These are phyloP conservation scores for Nycteola revayana DNA, from an alignment of 2,888 invertebrate species.

Conservation along the genomic window DNA sequence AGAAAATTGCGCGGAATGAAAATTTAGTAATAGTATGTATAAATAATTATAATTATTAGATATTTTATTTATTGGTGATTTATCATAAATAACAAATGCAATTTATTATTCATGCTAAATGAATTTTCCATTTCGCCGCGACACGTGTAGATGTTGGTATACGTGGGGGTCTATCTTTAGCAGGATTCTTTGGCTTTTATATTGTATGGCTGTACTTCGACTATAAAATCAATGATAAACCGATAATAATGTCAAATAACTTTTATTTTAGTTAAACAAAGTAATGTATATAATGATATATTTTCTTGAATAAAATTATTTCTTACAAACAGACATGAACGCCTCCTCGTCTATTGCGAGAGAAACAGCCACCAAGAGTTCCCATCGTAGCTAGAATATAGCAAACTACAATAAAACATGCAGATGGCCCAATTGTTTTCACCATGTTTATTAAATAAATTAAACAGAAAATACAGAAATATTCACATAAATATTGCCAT, in stretches of 20 bases:
- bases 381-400: conserved; percentile 63
- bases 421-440: conserved; percentile 54
- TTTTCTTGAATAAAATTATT: conserved; percentile 71
- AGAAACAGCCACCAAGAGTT: conserved; percentile 67
- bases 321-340: conserved; percentile 65
- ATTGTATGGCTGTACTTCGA: too few relatives aligned
- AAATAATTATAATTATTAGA: too few relatives aligned
- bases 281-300: conserved; percentile 70
- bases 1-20: too few relatives aligned
- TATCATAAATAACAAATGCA: too few relatives aligned
- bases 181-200: too few relatives aligned
- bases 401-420: conserved; percentile 51
- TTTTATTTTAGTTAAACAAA: conserved; percentile 79
- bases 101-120: too few relatives aligned
- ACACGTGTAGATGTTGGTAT: too few relatives aligned
- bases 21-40: too few relatives aligned
- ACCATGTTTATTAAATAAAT: conserved; percentile 2
- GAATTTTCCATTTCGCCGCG: too few relatives aligned
- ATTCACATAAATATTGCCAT: conserved; percentile 8
- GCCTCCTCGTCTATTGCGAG: conserved; percentile 64
- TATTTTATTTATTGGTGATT: too few relatives aligned
- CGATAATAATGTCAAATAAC: conserved; percentile 65
- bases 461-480: too few relatives aligned
- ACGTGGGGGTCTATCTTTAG: too few relatives aligned
- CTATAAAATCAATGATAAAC: background rate